phyloP scores from a whole-genome alignment of 92 coral and sea anemone genomes.

The Epizoanthus stellaris region DNA sequence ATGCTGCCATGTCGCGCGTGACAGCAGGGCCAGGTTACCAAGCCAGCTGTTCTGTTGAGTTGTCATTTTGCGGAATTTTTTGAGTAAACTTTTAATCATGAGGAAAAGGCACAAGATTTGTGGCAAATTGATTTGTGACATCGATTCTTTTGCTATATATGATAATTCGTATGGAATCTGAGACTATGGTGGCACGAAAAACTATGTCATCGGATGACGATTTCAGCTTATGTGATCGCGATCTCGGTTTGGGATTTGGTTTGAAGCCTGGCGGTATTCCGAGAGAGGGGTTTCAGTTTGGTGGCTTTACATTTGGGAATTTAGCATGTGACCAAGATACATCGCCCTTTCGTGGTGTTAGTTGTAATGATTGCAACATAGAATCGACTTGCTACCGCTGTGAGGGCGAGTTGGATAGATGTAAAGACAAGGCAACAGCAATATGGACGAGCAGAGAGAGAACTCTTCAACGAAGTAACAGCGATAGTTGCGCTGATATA shows the following conservation, averaged over 20 bases:
- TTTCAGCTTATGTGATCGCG: constrained; percentile 55
- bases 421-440: not conserved
- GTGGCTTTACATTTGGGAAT: constrained; percentile 44
- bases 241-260: constrained; percentile 86
- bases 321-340: not conserved
- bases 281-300: constrained; percentile 36
- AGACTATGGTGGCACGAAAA: constrained; percentile 47
- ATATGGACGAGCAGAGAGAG: constrained; percentile 7
- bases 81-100: constrained; percentile 1
- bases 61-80: constrained; percentile 27
- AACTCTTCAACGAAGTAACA: constrained; percentile 57
- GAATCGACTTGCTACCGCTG: not conserved
- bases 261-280: constrained; percentile 88
- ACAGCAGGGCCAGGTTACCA: constrained; percentile 28
- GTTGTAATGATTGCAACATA: constrained; percentile 8
- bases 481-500: constrained; percentile 62
- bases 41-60: constrained; percentile 18
- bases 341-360: not conserved
- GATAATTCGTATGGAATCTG: constrained; percentile 41
- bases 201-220: constrained; percentile 61
- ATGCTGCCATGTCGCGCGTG: constrained; percentile 17
- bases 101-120: too few species aligned
- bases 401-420: not conserved
- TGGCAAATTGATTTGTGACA: not conserved
- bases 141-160: constrained; percentile 6